Base-by-base conservation (phyloP, 2,888 invertebrate species). In the Drosophila rellima region DNA sequence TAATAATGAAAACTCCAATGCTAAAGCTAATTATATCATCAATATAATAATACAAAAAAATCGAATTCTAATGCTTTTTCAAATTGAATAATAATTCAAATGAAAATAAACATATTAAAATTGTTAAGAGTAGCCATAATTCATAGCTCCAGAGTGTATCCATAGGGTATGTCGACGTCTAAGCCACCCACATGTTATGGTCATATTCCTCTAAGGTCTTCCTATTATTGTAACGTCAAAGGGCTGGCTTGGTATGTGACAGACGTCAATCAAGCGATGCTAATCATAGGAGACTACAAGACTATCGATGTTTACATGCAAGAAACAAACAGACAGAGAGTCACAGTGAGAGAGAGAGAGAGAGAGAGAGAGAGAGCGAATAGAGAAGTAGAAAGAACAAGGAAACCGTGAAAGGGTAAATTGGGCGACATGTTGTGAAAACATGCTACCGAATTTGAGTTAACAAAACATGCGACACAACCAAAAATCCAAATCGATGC, bases 341-440 rank as follows among this genome's bases (percentile, higher is more conserved):
- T 39, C 39, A 35, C 45, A 66, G n/a, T n/a, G 48, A 56, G 29
- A 47, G 26, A 23, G 42, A 26, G 10, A 40, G 26, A 8, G 23
- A 42, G 33, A 26, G 11, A 8, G 52, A 61, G 37, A 70, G 52
- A 59, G 8, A 20, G 13, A 37, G 55, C 11, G 26, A 26, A 26
- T 7, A 55, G 33, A 42, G 15, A 44, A 33, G 52, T 8, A 17
- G 26, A 47, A 35, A 45, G 31, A 62, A 7, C 2, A 26, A 5
- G 42, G 37, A 65, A 83, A 67, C 79, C 68, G 74, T 77, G 72
- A 80, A 89, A 82, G 88, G 86, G 88, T 89, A 90, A 89, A 89
- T 90, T 80, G 82, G 86, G 91, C 91, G 90, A 91, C 91, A 91
- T 91, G 91, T 91, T 91, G 91, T 90, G 90, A 91, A 91, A 91